Percentiles rank a stretch among this genome's conserved stretches.
Evolutionary conservation across 2,797 vertebrate genomes (phyloP).

Genomic region (Notolepis coatsorum): DNA sequence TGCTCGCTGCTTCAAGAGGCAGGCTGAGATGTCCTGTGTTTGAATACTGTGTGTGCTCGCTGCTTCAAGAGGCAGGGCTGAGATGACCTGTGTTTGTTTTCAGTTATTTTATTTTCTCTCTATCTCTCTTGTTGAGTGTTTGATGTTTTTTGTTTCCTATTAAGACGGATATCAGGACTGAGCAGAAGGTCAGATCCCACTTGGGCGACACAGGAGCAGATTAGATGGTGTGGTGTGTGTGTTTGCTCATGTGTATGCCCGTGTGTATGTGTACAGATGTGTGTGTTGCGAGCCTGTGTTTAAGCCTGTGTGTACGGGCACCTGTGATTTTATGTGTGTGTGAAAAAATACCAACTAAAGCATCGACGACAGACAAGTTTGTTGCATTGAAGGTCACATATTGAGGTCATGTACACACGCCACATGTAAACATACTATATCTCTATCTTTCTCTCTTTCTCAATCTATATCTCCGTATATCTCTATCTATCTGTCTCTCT

Average conservation of each 20-base stretch:
- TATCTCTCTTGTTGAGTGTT: neutral
- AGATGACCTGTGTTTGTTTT: constrained; percentile 18
- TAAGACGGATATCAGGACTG: neutral
- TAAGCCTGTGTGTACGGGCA: no score
- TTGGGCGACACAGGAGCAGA: neutral
- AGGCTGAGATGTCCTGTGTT: no score
- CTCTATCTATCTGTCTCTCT: neutral
- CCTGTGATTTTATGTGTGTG: no score
- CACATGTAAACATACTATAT: no score
- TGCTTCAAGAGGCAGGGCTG: constrained; percentile 21
- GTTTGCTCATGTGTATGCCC: constrained; percentile 26
- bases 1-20: no score
- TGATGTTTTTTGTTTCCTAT: neutral
- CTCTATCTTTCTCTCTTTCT: neutral
- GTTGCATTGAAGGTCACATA: constrained; percentile 11
- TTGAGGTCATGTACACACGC: constrained; percentile 17
- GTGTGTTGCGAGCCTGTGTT: neutral
- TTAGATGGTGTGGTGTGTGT: neutral
- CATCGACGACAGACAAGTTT: neutral
- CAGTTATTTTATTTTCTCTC: neutral
- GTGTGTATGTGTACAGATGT: constrained; percentile 41
- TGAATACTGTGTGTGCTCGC: constrained; percentile 2
- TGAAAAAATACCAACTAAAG: constrained; percentile 4
- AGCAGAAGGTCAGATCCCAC: neutral
- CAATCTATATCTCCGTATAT: neutral